Evolutionary conservation across 2,797 vertebrate genomes (phyloP), one percentile per base, ranked within the genome.

Genomic region (Sebastes taczanowskii): DNA sequence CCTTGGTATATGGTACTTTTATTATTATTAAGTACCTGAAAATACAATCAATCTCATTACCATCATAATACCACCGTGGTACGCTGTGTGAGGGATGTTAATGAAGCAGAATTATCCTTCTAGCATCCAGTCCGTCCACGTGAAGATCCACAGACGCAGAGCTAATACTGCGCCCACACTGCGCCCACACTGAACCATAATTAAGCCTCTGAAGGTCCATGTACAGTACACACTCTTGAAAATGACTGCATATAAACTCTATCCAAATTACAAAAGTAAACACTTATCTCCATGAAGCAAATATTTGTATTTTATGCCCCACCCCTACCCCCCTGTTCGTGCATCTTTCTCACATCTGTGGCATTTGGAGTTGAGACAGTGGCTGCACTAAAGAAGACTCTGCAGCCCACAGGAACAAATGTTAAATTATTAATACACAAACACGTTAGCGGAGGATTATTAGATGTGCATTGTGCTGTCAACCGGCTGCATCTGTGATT

Each of bases 391-490:
- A 58, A 61, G 49, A 83, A 70, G 14, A 72, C 55, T 62, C 42
- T 35, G 55, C 71, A 73, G 53, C 61, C 46, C 46, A 34, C 2
- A 29, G 78, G 42, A 78, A 73, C 67, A 38, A 86, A 38, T 59
- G 49, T 77, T 77, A 70, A 78, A 89, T 87, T 88, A 86, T 85
- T 86, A 86, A 86, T 80, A 85, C 67, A 70, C 81, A 80, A 86
- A 87, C 76, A 88, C 77, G 89, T 89, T 90, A 89, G 32, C 7
- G 20, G 78, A 80, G 85, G 83, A 88, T 94, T 91, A 91, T 91
- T 89, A 88, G 81, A 72, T 42, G 61, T 60, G 67, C 80, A 86
- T 85, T 88, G 86, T 89, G 70, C 81, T 86, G 84, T 85, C 79
- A 77, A 25, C 68, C 20, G 4, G 60, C 69, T 87, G 55, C 61